These are phyloP conservation scores for Drosophila borealis DNA, from an alignment of 2,888 invertebrate species.

Conservation along the genomic window DNA sequence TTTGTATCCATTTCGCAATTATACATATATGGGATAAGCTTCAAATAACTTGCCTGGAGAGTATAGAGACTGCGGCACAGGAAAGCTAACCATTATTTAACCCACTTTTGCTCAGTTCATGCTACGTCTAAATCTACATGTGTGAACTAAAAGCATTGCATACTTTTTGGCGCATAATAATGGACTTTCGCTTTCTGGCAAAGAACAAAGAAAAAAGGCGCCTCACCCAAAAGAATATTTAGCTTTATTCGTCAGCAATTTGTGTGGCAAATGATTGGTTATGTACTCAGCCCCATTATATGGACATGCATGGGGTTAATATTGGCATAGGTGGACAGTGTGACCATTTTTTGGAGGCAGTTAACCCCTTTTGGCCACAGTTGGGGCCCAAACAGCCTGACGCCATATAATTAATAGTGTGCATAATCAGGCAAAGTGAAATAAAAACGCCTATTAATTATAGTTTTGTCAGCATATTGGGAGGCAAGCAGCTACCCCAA, in stretches of 20 bases:
- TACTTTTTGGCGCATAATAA: conserved; percentile 71
- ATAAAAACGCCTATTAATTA: conserved; percentile 75
- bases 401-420: conserved; percentile 65
- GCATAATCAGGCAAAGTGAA: conserved; percentile 63
- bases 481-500: not conserved
- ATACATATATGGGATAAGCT: too few relatives aligned
- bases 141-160: conserved; percentile 24
- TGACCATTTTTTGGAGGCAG: not conserved
- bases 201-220: not conserved
- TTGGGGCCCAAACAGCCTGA: conserved; percentile 16
- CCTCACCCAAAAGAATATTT: conserved; percentile 16
- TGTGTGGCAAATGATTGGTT: conserved; percentile 36
- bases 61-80: not conserved
- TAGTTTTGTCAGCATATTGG: conserved; percentile 59
- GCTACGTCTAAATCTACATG: conserved; percentile 9
- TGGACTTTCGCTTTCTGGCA: conserved; percentile 60
- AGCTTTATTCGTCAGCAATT: conserved; percentile 42
- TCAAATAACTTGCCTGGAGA: not conserved
- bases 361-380: conserved; percentile 52
- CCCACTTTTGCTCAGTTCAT: not conserved
- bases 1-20: too few relatives aligned
- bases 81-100: not conserved
- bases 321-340: conserved; percentile 15
- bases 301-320: conserved; percentile 2
- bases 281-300: not conserved